Evolutionary conservation across 2,797 vertebrate species (phyloP), one percentile per base, ranked within the genome.

Genomic region (Bryconaethiops microstoma): DNA sequence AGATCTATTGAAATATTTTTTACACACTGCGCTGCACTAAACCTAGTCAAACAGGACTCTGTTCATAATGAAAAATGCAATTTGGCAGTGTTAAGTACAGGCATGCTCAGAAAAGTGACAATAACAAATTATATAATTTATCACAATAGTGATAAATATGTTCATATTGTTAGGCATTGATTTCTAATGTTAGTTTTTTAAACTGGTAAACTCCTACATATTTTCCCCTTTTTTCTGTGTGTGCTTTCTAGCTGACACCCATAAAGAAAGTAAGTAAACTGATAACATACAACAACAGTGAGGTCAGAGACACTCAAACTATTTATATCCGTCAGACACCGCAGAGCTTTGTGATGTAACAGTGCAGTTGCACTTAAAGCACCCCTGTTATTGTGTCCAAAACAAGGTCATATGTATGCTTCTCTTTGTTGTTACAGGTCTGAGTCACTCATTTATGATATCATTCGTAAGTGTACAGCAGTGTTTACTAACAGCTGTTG

Each of bases 401-500:
- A 57, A 67, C 60, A 13, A 72, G 60, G 67, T 77, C 48, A 52
- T 12, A 45, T 57, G 48, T 39, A 62, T 13, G 13, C 52, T 39
- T 77, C 19, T 7, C 69, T 73, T 67, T 57, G 19, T 19, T 45
- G 60, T 52, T 13, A 57, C 42, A 77, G 17, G 2, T 72, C 50
- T 82, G 75, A 82, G 74, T 82, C 75, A 77, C 48, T 10, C 40
- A 2, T 40, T 60, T 23, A 14, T 59, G 19, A 77, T 72, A 52
- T 65, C 68, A 59, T 59, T 23, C 48, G 55, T 29, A 55, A 16
- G 16, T 6, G 1, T 48, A 59, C 52, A 52, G 50, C n/a, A 19
- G 54, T 74, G 76, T 78, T 82, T 78, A 74, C 81, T 60, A 78
- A 82, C 76, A 69, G 77, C 76, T 74, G 70, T n/a, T 40, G 13